Base-by-base conservation (phyloP, 1,140 invertebrate genomes). In the Antheraea pernyi region DNA sequence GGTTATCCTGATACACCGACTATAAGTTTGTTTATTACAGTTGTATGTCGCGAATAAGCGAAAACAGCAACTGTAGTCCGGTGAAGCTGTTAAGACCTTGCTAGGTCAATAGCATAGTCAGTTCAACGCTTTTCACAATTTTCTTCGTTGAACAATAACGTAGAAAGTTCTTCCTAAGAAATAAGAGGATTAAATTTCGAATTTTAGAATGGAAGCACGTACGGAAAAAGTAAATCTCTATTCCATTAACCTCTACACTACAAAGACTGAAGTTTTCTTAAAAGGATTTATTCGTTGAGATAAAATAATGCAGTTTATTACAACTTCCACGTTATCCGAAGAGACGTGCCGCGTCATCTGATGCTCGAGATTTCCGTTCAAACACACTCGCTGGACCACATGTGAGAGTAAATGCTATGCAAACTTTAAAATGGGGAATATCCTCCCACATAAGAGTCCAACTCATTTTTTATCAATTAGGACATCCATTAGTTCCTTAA, bases 291-390 rank as follows among this genome's bases (percentile, higher is more conserved):
- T 77, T 69, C 68, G 66, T 46, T 10, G 59, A 68, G 76, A 76
- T 82, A 74, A 77, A 83, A 81, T 77, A 77, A 79, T 76, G 71
- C 69, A 77, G 70, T 78, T 76, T 76, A 77, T 76, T 74, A 67
- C 53, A 59, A 63, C 60, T 73, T 74, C 65, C 67, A 73, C 73
- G 65, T 73, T 75, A 72, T 69, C 36, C 48, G 59, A 48, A 58
- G 53, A 70, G 48, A 71, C 60, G 48, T 69, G 71, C 60, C 63
- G 58, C 36, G 73, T 69, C 70, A 72, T 53, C 65, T 42, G 11
- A 61, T 58, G 63, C 59, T 59, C 18, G 48, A 58, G 46, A 74
- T 36, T 71, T 70, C 71, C 67, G 46, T 71, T 39, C 61, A 68
- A 71, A 64, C 64, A 71, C 73, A 69, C 67, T 73, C 64, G 42